phyloP scores from a whole-genome alignment of 1,140 invertebrate species.

The Maniola jurtina region DNA sequence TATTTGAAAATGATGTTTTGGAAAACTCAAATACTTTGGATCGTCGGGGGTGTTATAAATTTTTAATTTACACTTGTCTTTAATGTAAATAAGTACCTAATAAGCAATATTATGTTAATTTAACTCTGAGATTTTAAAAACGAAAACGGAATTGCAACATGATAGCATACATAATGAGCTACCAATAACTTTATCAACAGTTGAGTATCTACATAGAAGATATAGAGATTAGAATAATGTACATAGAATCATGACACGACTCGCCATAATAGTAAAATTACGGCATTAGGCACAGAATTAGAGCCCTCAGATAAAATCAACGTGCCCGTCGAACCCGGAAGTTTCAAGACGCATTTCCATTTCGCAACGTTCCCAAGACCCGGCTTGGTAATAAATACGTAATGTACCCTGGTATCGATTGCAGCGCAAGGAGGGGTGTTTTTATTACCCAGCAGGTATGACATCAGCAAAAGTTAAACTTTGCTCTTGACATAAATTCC shows the following conservation, averaged over 20 bases:
- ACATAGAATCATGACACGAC: neutral
- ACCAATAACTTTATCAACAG: too few relatives aligned
- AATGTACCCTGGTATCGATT: slow-evolving; percentile 66
- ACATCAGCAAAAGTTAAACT: slow-evolving; percentile 54
- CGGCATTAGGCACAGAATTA: neutral
- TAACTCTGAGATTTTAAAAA: too few relatives aligned
- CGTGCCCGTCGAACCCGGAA: slow-evolving; percentile 2
- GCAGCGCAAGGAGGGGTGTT: slow-evolving; percentile 49
- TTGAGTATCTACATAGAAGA: neutral
- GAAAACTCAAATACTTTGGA: too few relatives aligned
- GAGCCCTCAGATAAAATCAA: slow-evolving; percentile 11
- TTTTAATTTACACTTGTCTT: too few relatives aligned
- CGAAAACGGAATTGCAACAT: too few relatives aligned
- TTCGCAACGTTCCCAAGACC: slow-evolving; percentile 45
- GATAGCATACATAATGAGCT: too few relatives aligned
- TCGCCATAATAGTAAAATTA: neutral
- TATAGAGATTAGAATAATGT: neutral
- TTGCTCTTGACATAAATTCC: slow-evolving; percentile 37
- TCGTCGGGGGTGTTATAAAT: too few relatives aligned
- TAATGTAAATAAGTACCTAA: too few relatives aligned
- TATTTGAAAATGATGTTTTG: too few relatives aligned
- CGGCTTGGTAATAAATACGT: slow-evolving; percentile 65
- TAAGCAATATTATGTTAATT: too few relatives aligned
- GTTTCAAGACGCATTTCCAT: slow-evolving; percentile 46
- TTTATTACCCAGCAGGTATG: slow-evolving; percentile 60